A percentile compares a stretch with the other conserved stretches of the same genome.
Conservation (phyloP, 2,888 invertebrate species). For the Caenorhabditis sp. region DNA sequence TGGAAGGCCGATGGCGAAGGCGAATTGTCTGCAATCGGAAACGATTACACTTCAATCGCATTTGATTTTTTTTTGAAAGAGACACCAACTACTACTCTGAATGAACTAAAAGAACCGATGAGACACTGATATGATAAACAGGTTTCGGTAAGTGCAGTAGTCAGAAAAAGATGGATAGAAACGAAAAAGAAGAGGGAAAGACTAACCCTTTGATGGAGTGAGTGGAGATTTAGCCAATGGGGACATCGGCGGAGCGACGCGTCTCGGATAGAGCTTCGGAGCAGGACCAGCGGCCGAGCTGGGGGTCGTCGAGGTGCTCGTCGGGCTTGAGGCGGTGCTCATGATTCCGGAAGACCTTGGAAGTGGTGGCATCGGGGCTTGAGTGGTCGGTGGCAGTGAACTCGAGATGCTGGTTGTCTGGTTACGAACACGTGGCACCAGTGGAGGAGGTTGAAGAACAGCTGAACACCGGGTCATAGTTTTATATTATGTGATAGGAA, state of each 20-base stretch:
- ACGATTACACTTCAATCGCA: background rate
- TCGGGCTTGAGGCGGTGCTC: constrained; percentile 37
- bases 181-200: background rate
- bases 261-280: constrained; percentile 48
- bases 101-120: background rate
- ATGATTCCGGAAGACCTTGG: constrained; percentile 36
- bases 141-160: constrained; percentile 19
- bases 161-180: background rate
- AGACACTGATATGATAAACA: constrained; percentile 43
- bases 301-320: constrained; percentile 36
- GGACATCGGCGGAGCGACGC: constrained; percentile 31
- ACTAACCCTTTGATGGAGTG: constrained; percentile 44
- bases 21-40: constrained; percentile 20
- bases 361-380: constrained; percentile 51
- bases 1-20: constrained; percentile 47
- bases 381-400: constrained; percentile 45
- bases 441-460: constrained; percentile 60
- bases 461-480: constrained; percentile 49
- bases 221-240: constrained; percentile 55
- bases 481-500: constrained; percentile 16
- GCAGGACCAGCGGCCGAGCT: constrained; percentile 38
- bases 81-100: background rate
- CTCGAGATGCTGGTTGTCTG: background rate
- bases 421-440: constrained; percentile 24
- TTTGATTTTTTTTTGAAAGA: background rate